Evolutionary conservation across 2,888 invertebrate species (phyloP), one percentile per base, ranked within the genome.

Genomic region (Perizoma flavofasciatum): DNA sequence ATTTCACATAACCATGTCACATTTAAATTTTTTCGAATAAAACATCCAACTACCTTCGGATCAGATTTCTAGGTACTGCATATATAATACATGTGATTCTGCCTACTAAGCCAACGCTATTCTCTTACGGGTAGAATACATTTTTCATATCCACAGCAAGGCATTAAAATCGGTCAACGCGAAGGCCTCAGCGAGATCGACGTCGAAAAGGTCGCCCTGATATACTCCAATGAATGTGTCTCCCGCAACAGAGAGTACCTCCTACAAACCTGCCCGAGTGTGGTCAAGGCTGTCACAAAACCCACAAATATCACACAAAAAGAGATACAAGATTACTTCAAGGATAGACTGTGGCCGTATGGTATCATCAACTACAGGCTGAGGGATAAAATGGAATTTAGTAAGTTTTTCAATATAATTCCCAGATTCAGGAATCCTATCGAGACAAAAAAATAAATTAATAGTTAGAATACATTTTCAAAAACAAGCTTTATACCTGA

Each of bases 111-210:
- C 22, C 22, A 22, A 22, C 22, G 22, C 22, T 22, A 22, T 22
- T 22, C 22, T 22, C 22, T 22, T 22, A 22, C 22, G 22, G 22
- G 22, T 3, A 22, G 22, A 22, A 22, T 22, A 22, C 22, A 22
- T 22, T 2, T 22, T 22, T 22, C 22, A 22, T 22, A 22, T 40
- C 62, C 51, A 4, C 54, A 86, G 86, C 39, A 71, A 4, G 81
- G 78, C 7, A 45, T 72, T 4, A 87, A 83, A 71, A 71, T 90
- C 35, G 91, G 91, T 0, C 91, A 91, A 73, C 83, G 91, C 4
- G 83, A 87, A 54, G 85, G 79, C 0, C 72, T 92, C 0, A 92
- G 91, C 54, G 82, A 83, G 66, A 70, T 77, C 10, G 91, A 92
- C 60, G 65, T 85, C 0, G 82, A 86, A 65, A 92, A 90, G 71